Conservation (phyloP, 2,888 invertebrate genomes). For the Andricus quercusramuli region DNA sequence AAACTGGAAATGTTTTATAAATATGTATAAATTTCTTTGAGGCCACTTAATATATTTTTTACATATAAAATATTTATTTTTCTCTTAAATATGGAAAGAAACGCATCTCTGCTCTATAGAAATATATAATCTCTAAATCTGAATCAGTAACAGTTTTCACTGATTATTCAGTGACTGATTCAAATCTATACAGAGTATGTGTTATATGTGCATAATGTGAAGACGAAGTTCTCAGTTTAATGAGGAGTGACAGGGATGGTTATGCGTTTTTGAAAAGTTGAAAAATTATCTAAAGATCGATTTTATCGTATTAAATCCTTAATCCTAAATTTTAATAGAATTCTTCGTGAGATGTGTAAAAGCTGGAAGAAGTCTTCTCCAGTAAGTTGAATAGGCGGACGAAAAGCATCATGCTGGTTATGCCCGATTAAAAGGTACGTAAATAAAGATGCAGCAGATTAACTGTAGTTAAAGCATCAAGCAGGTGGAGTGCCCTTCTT, state of each 20-base stretch:
- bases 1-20: not conserved
- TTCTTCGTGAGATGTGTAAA: constrained; percentile 13
- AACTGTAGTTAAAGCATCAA: constrained; percentile 66
- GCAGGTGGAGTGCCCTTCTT: constrained; percentile 75
- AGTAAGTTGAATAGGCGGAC: constrained; percentile 8
- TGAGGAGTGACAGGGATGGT: not conserved
- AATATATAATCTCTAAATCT: not conserved
- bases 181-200: no score
- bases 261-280: not conserved
- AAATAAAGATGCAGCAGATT: constrained; percentile 53
- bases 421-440: constrained; percentile 55
- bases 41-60: not conserved
- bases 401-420: constrained; percentile 55
- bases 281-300: not conserved
- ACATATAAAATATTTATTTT: constrained; percentile 1
- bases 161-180: no score
- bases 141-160: no score
- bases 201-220: no score
- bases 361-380: constrained; percentile 27
- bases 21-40: not conserved
- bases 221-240: not conserved
- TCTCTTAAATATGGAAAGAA: not conserved
- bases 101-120: not conserved
- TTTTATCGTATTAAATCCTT: not conserved
- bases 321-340: not conserved